phyloP scores from a whole-genome alignment of 2,888 invertebrate genomes.

The Nymphalis polychloros region DNA sequence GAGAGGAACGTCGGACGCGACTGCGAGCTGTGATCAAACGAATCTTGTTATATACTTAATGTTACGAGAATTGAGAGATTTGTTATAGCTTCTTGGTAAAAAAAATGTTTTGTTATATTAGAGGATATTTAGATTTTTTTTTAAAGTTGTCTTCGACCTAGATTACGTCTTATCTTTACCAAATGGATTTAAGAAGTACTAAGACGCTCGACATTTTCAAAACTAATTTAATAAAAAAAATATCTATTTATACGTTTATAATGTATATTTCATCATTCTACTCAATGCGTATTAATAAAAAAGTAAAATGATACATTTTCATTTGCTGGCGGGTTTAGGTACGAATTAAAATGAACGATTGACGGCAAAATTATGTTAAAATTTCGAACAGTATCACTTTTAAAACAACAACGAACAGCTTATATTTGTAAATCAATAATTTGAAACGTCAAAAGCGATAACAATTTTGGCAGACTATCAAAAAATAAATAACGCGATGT shows the following conservation, averaged over 20 bases:
- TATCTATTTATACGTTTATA: too few relatives aligned
- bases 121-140: not conserved
- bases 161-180: too few relatives aligned
- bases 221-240: too few relatives aligned
- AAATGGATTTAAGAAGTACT: too few relatives aligned
- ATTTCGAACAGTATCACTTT: conserved; percentile 1
- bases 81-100: not conserved
- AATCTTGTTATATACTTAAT: conserved; percentile 25
- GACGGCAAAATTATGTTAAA: conserved; percentile 13
- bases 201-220: too few relatives aligned
- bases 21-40: conserved; percentile 54
- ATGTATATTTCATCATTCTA: too few relatives aligned
- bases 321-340: not conserved
- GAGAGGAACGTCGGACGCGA: conserved; percentile 36
- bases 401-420: conserved; percentile 12
- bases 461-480: conserved; percentile 31
- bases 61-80: conserved; percentile 1
- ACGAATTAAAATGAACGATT: conserved; percentile 11
- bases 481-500: conserved; percentile 21
- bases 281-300: too few relatives aligned
- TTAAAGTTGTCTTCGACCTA: too few relatives aligned
- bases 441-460: conserved; percentile 29
- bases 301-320: too few relatives aligned
- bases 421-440: conserved; percentile 24
- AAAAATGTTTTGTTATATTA: not conserved